Percentiles rank a stretch among this genome's conserved stretches.
Conservation (phyloP, 2,113 vertebrate species). For the Leucoraja erinaceus region DNA sequence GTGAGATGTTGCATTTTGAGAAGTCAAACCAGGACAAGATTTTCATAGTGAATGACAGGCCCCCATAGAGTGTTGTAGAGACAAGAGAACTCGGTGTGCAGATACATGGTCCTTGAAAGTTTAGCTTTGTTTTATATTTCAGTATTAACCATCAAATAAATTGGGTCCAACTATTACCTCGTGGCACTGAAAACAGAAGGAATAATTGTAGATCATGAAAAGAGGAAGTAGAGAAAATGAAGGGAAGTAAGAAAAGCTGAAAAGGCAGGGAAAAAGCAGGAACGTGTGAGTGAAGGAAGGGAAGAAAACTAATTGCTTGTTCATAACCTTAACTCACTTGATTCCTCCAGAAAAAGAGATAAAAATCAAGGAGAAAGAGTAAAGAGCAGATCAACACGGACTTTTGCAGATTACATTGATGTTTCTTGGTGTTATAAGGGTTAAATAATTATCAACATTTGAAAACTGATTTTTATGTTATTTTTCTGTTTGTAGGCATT, state of each 20-base stretch:
- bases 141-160: not conserved
- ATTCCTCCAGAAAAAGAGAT: not conserved
- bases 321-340: not conserved
- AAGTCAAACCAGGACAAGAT: no score
- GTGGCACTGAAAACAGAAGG: not conserved
- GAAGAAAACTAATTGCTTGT: not conserved
- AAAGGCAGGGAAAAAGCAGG: not conserved
- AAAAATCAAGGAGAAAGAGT: not conserved
- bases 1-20: no score
- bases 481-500: not conserved
- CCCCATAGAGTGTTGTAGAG: no score
- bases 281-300: not conserved
- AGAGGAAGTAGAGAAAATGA: not conserved
- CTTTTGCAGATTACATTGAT: not conserved
- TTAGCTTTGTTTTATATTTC: not conserved
- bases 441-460: not conserved
- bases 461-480: not conserved
- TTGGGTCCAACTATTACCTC: not conserved
- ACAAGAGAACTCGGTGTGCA: no score
- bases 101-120: no score
- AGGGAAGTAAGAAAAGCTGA: not conserved
- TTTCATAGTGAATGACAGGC: no score
- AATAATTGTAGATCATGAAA: not conserved
- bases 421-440: not conserved
- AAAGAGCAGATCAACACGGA: not conserved